Base-by-base conservation (phyloP, 2,113 vertebrate species). In the Lates calcarifer region DNA sequence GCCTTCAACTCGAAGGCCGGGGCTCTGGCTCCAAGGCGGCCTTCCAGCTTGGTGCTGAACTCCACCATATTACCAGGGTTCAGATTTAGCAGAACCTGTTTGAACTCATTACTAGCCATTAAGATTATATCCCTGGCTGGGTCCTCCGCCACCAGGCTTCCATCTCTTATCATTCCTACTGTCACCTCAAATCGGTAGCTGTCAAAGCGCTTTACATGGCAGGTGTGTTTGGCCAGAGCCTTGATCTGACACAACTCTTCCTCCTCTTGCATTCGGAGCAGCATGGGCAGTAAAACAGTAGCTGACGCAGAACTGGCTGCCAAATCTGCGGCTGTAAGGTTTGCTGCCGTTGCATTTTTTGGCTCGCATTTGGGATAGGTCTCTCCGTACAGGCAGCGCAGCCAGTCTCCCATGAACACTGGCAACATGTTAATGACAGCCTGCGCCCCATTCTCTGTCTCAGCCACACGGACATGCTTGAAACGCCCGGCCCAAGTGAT, bases 1-100 rank as follows among this genome's bases (percentile, higher is more conserved):
- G 98, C 97, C 89, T 97, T 98, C 82, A 99, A 92, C 92, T 99
- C 98, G 56, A 99, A 98, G 39, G 96, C 95, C 0, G 97, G 97
- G 87, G 96, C 95, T 90, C 94, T 97, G 89, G 95, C 95, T 79
- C 98, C 98, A 29, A 99, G 94, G 33, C 96, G 96, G 31, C 98
- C 98, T 72, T 97, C 97, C 3, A 99, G 94, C 81, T 98, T 96
- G 39, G 96, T 99, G 93, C 97, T 97, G 87, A 99, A 99, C 91
- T 99, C 98, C 69, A 99, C 95, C 82, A 96, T 67, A 64, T 96
- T 96, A 17, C 97, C 97, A 18, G 97, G 96, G 69, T 95, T 94
- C 79, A 99, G 92, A 90, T 94, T 94, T 20, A 99, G 88, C 84
- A 99, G 89, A 70, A 97, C 96, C 12, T 95, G 95, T 77, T 94